A percentile compares a stretch with the other conserved stretches of the same genome.
phyloP scores from a whole-genome alignment of 35 echinoderm and acorn worm species.

The Diadema setosum region DNA sequence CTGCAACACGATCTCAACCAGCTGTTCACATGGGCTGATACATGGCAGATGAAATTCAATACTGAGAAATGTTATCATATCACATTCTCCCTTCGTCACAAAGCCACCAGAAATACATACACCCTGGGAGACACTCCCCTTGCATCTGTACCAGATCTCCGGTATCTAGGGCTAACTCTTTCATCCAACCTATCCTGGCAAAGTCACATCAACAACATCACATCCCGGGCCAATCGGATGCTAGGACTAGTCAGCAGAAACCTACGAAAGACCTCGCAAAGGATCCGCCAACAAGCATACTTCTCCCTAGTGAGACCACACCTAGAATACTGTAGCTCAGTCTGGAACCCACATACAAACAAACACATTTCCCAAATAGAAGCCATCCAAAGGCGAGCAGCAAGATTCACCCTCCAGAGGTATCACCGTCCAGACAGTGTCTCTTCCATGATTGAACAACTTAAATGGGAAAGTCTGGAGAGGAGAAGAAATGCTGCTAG shows the following conservation, averaged over 20 bases:
- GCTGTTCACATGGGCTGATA: too few relatives aligned
- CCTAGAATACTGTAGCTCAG: slow-evolving; percentile 25
- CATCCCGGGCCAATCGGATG: slow-evolving; percentile 25
- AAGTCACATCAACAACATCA: too few relatives aligned
- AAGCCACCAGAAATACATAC: background rate
- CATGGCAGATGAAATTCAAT: background rate
- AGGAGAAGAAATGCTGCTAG: background rate
- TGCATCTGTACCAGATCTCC: too few relatives aligned
- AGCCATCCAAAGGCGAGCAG: background rate
- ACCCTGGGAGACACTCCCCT: background rate
- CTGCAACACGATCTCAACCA: background rate
- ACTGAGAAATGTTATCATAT: background rate
- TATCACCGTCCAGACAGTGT: background rate
- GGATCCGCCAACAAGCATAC: too few relatives aligned
- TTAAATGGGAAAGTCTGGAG: slow-evolving; percentile 5
- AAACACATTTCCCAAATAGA: background rate
- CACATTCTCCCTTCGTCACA: background rate
- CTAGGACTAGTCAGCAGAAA: slow-evolving; percentile 14
- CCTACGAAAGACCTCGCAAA: background rate
- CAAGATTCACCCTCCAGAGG: background rate
- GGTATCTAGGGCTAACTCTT: too few relatives aligned
- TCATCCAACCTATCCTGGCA: too few relatives aligned
- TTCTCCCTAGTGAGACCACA: slow-evolving; percentile 14
- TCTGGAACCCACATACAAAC: too few relatives aligned
- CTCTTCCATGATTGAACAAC: background rate